Base-by-base conservation (phyloP, 1,140 invertebrate species). In the Drosophila takahashii region DNA sequence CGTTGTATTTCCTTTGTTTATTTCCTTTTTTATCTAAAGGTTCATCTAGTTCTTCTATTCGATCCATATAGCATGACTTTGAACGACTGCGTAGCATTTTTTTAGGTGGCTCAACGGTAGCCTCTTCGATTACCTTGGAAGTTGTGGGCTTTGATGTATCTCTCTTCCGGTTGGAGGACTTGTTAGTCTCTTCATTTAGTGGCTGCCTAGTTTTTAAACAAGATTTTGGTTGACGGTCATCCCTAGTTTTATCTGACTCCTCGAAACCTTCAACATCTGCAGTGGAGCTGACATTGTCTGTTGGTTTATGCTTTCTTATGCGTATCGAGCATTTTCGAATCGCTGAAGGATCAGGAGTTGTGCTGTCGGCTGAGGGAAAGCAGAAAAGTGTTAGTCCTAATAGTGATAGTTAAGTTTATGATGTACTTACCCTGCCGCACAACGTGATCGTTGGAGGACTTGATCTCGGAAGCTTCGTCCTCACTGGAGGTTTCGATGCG, bases 401-500 rank as follows among this genome's bases (percentile, higher is more conserved):
- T 16, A 9, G 18, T 18, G 10, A 42, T 18, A 18, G 16, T 18
- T 41, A 15, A 41, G 8, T 16, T 16, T 15, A 15, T 44, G 4
- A 15, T 13, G 6, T 45, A 22, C 5, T 27, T 47, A 47, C 45
- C 45, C 11, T 27, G 45, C 2, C 45, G 22, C 22, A 47, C 45
- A 47, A 47, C 22, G 11, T n/a, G 22, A 8, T 47, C 45, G 26
- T 47, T 15, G 7, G 4, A 3, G 1, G 22, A 22, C 18, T 2
- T 47, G 8, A 1, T 26, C 26, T 45, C 13, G 18, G 27, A 29
- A 13, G 39, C 10, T 1, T 70, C 59, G n/a, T 71, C 51, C 11
- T 73, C 64, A 16, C 73, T 77, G 6, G 42, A 54, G 39, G 42
- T 62, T 4, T 53, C 22, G 4, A 79, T 79, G 7, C 70, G 70